These are phyloP conservation scores for Galaxea fascicularis DNA, from an alignment of 92 coral and sea anemone genomes.

Conservation along the genomic window DNA sequence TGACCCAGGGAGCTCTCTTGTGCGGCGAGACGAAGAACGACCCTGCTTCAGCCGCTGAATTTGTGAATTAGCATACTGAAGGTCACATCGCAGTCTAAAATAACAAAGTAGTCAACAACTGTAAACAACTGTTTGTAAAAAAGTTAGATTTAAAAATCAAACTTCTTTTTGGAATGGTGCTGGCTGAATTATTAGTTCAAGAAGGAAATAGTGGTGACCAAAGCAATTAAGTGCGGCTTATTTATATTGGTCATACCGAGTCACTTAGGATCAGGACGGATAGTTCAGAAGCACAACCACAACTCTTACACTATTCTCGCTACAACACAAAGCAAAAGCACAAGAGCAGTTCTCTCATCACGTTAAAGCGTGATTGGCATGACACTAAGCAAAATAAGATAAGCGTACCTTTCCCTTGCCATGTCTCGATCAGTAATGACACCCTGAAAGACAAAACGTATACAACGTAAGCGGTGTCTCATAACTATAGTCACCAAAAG, in stretches of 20 bases:
- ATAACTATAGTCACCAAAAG: no score
- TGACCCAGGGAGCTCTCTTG: slow-evolving; percentile 76
- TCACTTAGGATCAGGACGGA: no score
- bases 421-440: slow-evolving; percentile 96
- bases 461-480: not conserved
- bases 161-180: no score
- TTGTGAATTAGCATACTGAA: slow-evolving; percentile 94
- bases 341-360: not conserved
- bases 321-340: no score
- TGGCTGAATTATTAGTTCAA: not conserved
- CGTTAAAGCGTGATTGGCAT: no score
- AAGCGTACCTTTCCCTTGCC: slow-evolving; percentile 89
- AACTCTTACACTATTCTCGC: not conserved
- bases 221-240: no score
- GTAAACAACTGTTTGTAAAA: not conserved
- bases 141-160: not conserved
- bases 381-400: not conserved
- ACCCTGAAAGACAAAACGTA: slow-evolving; percentile 54
- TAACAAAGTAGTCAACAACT: not conserved
- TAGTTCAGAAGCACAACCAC: not conserved
- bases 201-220: no score
- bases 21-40: slow-evolving; percentile 86
- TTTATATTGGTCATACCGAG: no score
- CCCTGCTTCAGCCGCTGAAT: slow-evolving; percentile 96
- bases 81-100: slow-evolving; percentile 89